Conservation (phyloP, 2,797 vertebrate genomes). For the Sebastes hubbsi region DNA sequence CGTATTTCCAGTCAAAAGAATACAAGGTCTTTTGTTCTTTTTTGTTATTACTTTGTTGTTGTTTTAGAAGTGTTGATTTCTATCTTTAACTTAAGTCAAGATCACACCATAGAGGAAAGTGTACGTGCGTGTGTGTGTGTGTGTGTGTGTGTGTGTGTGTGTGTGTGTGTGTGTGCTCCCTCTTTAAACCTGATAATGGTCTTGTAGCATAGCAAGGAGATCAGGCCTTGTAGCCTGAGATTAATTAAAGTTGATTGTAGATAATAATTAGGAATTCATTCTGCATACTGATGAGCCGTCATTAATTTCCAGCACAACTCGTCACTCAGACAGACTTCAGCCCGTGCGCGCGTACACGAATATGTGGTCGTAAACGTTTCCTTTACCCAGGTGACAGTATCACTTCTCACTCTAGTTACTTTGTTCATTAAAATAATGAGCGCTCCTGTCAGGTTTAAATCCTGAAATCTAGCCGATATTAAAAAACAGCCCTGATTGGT, state of each 20-base stretch:
- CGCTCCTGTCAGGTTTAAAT: neutral
- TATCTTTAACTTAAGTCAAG: slow-evolving; percentile 45
- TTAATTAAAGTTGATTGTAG: slow-evolving; percentile 69
- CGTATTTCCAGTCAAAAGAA: neutral
- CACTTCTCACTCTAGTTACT: neutral
- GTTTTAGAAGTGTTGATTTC: slow-evolving; percentile 16
- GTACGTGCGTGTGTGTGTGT: neutral
- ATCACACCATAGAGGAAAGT: neutral
- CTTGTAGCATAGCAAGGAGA: slow-evolving; percentile 27
- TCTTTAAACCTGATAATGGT: slow-evolving; percentile 43
- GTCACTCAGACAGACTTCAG: neutral
- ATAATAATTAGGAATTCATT: slow-evolving; percentile 62
- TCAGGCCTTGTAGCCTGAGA: slow-evolving; percentile 41
- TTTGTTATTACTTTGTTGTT: neutral
- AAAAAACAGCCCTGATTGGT: slow-evolving; percentile 13
- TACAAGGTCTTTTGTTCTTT: neutral
- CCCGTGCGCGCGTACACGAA: neutral
- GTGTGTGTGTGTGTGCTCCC: neutral
- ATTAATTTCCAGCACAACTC: slow-evolving; percentile 24
- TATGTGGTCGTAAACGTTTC: neutral
- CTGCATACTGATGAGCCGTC: slow-evolving; percentile 58
- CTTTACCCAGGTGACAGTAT: neutral
- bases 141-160: neutral
- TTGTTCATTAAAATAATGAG: slow-evolving; percentile 18
- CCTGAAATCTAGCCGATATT: neutral